Conservation (phyloP, 2,797 vertebrate genomes). For the Etheostoma nigrum region DNA sequence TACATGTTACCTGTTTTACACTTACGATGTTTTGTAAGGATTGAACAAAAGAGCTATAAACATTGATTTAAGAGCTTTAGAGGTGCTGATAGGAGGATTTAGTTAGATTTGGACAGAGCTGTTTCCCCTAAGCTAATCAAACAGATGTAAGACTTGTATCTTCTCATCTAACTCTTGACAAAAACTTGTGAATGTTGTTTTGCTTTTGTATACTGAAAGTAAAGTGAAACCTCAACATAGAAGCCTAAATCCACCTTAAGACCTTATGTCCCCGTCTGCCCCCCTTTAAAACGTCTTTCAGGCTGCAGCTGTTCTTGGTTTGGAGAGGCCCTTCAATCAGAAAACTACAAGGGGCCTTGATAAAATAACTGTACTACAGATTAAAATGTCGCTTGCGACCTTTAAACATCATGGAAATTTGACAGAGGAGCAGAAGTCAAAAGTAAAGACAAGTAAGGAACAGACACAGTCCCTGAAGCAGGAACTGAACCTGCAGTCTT, state of each 20-base stretch:
- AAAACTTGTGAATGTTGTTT: not conserved
- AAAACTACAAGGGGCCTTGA: not conserved
- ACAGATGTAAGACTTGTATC: not conserved
- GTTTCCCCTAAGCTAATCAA: not conserved
- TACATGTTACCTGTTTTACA: not conserved
- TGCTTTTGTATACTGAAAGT: not conserved
- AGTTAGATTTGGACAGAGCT: not conserved
- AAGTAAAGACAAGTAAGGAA: not conserved
- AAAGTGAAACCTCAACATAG: not conserved
- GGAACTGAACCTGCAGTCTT: not conserved
- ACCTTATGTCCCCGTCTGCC: not conserved
- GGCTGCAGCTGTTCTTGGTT: conserved; percentile 9
- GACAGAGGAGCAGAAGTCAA: conserved; percentile 8
- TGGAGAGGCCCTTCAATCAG: conserved; percentile 18
- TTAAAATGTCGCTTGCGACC: conserved; percentile 5
- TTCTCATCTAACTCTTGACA: not conserved
- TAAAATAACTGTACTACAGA: not conserved
- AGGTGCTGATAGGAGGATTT: not conserved
- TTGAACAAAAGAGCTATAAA: not conserved
- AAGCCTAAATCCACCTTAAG: not conserved
- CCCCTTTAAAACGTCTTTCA: not conserved
- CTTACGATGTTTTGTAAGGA: not conserved
- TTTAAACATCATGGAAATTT: not conserved
- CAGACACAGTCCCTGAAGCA: not conserved
- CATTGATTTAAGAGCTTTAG: not conserved